Conservation (phyloP, 2,888 invertebrate genomes). For the Andricus quercusramuli region DNA sequence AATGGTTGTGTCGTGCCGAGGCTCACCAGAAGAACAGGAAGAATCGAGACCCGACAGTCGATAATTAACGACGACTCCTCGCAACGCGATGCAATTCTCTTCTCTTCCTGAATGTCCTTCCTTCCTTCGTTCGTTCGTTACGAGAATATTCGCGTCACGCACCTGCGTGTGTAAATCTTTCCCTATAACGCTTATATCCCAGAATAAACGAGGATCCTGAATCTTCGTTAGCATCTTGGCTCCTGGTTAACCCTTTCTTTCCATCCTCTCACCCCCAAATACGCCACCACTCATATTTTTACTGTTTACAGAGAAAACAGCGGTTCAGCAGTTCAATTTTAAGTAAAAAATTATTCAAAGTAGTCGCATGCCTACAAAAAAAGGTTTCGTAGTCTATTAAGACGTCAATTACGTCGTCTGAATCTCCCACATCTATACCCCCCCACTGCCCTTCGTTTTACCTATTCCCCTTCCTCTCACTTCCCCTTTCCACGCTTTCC, state of each 20-base stretch:
- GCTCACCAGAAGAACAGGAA: constrained; percentile 33
- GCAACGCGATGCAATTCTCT: constrained; percentile 4
- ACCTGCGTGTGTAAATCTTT: constrained; percentile 43
- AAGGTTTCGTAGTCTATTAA: too few relatives aligned
- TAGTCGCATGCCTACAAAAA: too few relatives aligned
- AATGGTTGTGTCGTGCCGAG: constrained; percentile 5
- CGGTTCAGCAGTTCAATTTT: too few relatives aligned
- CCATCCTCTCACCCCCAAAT: background rate
- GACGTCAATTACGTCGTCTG: too few relatives aligned
- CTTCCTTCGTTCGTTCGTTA: constrained; percentile 8
- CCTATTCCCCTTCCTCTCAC: too few relatives aligned
- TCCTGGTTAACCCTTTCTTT: background rate
- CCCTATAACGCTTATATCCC: background rate
- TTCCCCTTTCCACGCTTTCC: too few relatives aligned
- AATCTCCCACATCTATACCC: too few relatives aligned
- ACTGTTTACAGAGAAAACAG: background rate
- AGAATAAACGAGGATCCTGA: constrained; percentile 35
- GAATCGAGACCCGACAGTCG: constrained; percentile 40
- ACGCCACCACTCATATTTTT: background rate
- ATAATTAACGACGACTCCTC: constrained; percentile 39
- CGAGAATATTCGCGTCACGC: constrained; percentile 43
- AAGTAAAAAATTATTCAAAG: too few relatives aligned
- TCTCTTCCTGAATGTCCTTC: constrained; percentile 43
- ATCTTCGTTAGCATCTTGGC: constrained; percentile 11
- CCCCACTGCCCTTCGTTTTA: too few relatives aligned